Percentiles rank a stretch among this genome's conserved stretches.
These are phyloP conservation scores for Heliconius hewitsoni DNA, from an alignment of 1,140 invertebrate genomes.

Conservation along the genomic window DNA sequence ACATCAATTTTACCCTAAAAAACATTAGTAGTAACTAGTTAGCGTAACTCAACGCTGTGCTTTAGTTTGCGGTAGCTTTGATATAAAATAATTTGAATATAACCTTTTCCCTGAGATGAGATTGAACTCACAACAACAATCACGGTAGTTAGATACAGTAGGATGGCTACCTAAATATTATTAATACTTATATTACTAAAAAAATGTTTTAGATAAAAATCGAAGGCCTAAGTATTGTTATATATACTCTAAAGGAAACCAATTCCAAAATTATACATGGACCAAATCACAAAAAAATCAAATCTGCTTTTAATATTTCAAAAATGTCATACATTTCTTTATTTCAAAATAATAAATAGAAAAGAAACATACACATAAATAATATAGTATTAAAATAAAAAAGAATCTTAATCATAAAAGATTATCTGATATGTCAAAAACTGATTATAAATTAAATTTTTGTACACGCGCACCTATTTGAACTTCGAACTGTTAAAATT, in stretches of 20 bases:
- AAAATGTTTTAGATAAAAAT: no score
- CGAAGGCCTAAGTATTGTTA: no score
- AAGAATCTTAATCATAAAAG: neutral
- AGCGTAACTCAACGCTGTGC: neutral
- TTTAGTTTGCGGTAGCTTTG: neutral
- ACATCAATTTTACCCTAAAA: no score
- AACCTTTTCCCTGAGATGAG: neutral
- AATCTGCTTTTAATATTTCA: neutral
- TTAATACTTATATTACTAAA: no score
- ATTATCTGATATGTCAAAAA: slow-evolving; percentile 4
- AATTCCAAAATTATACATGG: neutral
- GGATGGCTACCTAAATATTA: no score
- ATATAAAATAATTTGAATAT: neutral
- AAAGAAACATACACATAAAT: neutral
- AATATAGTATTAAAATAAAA: neutral
- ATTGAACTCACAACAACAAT: neutral
- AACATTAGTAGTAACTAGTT: no score
- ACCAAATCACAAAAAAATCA: neutral
- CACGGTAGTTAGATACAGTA: no score
- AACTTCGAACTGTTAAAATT: no score
- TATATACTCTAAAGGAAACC: neutral
- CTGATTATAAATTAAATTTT: neutral
- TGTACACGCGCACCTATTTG: neutral
- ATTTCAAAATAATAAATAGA: neutral
- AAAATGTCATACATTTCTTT: neutral